These are phyloP conservation scores for Abramis brama DNA, from an alignment of 2,113 vertebrate species.

Conservation along the genomic window DNA sequence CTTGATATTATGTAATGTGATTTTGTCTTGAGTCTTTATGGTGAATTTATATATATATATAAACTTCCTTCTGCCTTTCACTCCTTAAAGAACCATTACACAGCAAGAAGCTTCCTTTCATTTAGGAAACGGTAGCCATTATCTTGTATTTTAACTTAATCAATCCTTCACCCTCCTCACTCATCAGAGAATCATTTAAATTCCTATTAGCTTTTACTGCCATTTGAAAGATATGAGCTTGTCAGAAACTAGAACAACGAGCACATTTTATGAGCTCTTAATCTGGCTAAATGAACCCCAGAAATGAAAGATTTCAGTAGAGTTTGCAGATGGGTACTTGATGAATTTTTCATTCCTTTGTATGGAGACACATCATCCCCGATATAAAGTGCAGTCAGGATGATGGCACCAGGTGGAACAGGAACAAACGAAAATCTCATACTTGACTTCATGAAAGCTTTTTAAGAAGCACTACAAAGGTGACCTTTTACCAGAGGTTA, in stretches of 20 bases:
- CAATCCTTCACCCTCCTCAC: conserved; percentile 56
- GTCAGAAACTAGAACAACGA: conserved; percentile 31
- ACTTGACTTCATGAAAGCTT: conserved; percentile 29
- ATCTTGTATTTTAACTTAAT: conserved; percentile 54
- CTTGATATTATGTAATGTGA: conserved; percentile 61
- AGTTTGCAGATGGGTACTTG: conserved; percentile 26
- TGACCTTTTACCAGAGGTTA: not conserved
- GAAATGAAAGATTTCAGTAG: conserved; percentile 27
- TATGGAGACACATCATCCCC: conserved; percentile 20
- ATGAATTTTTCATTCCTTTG: conserved; percentile 35
- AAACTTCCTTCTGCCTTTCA: not conserved
- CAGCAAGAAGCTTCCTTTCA: conserved; percentile 15
- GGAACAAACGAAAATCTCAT: conserved; percentile 28
- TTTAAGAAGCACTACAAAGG: conserved; percentile 22
- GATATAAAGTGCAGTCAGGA: conserved; percentile 9
- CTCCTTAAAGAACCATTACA: conserved; percentile 34
- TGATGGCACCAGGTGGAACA: conserved; percentile 30
- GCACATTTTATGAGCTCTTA: conserved; percentile 43
- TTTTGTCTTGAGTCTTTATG: conserved; percentile 42
- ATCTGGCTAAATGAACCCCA: conserved; percentile 37
- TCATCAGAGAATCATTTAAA: conserved; percentile 75
- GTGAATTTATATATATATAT: conserved; percentile 36
- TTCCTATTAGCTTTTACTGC: conserved; percentile 70
- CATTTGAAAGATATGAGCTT: conserved; percentile 56
- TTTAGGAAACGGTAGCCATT: conserved; percentile 63